These are phyloP conservation scores for Sycon ciliatum DNA, from an alignment of 37 sponge, comb jelly and placozoan genomes.

Conservation along the genomic window DNA sequence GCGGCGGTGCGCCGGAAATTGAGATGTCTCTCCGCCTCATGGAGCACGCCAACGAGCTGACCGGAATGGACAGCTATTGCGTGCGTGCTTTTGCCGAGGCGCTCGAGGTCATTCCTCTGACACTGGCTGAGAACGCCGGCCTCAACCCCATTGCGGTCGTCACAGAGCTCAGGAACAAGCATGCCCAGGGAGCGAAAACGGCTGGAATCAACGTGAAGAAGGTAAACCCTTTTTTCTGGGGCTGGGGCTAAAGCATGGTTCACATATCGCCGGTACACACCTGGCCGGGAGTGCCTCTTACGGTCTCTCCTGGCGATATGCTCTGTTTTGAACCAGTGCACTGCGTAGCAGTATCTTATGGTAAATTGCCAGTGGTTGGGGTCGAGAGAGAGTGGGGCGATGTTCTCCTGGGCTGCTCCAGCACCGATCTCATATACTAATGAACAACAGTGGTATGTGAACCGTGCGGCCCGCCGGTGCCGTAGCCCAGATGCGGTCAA, in stretches of 20 bases:
- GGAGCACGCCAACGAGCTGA: constrained; percentile 77
- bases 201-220: constrained; percentile 96
- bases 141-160: constrained; percentile 88
- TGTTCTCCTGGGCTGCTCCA: too few relatives aligned
- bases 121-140: constrained; percentile 97
- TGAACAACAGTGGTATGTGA: too few relatives aligned
- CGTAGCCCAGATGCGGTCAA: too few relatives aligned
- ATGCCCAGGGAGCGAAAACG: constrained; percentile 74
- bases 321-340: neutral
- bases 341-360: neutral
- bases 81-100: constrained; percentile 89
- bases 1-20: constrained; percentile 96
- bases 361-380: neutral
- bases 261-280: too few relatives aligned
- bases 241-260: neutral
- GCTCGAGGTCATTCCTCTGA: constrained; percentile 89
- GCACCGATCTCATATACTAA: too few relatives aligned
- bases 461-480: too few relatives aligned
- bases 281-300: too few relatives aligned
- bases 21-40: constrained; percentile 74
- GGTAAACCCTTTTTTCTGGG: constrained; percentile 44
- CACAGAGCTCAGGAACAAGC: constrained; percentile 88
- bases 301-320: too few relatives aligned
- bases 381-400: too few relatives aligned
- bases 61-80: constrained; percentile 94